Evolutionary conservation across 2,797 vertebrate species (phyloP).

Genomic region (Rhynchonycteris naso): DNA sequence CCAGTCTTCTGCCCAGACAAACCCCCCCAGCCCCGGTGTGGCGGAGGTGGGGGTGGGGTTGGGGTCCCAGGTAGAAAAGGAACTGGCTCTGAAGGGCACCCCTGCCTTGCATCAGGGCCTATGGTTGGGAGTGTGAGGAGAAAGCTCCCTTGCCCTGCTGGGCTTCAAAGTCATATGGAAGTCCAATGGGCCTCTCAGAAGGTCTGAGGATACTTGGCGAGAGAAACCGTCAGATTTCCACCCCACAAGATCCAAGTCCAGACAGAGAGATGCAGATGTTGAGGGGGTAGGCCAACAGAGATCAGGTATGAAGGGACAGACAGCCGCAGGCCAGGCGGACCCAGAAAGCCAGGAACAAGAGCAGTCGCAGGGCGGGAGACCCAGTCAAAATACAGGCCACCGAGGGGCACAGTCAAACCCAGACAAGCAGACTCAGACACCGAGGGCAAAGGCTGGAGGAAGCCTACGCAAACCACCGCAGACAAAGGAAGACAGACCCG

Average conservation of each 20-base stretch:
- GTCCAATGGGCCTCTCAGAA: not conserved
- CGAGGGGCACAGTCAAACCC: not conserved
- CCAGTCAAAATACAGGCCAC: not conserved
- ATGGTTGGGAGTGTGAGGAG: not conserved
- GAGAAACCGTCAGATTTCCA: not conserved
- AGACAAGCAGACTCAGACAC: not conserved
- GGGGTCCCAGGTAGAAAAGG: not conserved
- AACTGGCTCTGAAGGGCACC: not conserved
- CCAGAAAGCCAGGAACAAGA: not conserved
- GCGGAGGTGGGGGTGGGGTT: not conserved
- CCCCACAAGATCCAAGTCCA: not conserved
- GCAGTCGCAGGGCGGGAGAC: not conserved
- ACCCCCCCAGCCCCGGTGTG: not conserved
- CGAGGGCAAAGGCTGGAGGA: slow-evolving; percentile 9
- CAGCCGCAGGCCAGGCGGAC: not conserved
- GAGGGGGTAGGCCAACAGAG: not conserved
- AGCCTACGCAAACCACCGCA: not conserved
- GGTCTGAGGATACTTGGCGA: not conserved
- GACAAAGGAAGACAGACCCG: slow-evolving; percentile 52
- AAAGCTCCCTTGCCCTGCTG: not conserved
- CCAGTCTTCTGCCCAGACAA: not conserved
- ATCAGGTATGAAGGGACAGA: not conserved
- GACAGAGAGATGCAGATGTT: not conserved
- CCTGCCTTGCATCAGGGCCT: not conserved
- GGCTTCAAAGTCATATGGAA: not conserved